A percentile compares a stretch with the other conserved stretches of the same genome.
phyloP scores from a whole-genome alignment of 2,797 vertebrate genomes.

The Martes flavigula region DNA sequence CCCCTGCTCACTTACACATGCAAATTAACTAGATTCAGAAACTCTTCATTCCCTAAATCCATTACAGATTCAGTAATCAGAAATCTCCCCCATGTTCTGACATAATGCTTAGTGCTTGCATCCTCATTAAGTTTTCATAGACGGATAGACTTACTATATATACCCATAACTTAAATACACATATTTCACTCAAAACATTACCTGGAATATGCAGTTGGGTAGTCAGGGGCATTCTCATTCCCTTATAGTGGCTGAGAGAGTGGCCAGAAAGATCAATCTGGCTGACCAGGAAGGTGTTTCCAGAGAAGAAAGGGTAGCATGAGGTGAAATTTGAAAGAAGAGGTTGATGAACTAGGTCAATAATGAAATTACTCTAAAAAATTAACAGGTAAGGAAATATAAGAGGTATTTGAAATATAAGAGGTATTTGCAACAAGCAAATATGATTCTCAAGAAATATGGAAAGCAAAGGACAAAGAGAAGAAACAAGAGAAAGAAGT shows the following conservation, averaged over 20 bases:
- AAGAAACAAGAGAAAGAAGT: not conserved
- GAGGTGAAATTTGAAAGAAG: not conserved
- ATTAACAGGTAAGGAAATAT: not conserved
- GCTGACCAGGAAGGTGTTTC: not conserved
- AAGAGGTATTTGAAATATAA: not conserved
- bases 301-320: not conserved
- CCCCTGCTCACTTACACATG: not conserved
- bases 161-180: not conserved
- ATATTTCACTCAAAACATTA: not conserved
- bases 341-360: not conserved
- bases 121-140: not conserved
- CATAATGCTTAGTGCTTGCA: not conserved
- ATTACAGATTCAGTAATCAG: not conserved
- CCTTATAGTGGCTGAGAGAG: not conserved
- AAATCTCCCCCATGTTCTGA: not conserved
- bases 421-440: not conserved
- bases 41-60: constrained; percentile 5
- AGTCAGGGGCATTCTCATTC: not conserved
- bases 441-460: not conserved
- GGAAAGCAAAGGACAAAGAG: not conserved
- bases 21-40: constrained; percentile 16
- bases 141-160: not conserved
- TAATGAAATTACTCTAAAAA: not conserved
- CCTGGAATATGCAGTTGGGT: not conserved
- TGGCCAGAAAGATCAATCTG: not conserved